Percentiles rank a stretch among this genome's conserved stretches.
These are phyloP conservation scores for Chondrosia reniformis DNA, from an alignment of 37 sponge, comb jelly and placozoan genomes.

Conservation along the genomic window DNA sequence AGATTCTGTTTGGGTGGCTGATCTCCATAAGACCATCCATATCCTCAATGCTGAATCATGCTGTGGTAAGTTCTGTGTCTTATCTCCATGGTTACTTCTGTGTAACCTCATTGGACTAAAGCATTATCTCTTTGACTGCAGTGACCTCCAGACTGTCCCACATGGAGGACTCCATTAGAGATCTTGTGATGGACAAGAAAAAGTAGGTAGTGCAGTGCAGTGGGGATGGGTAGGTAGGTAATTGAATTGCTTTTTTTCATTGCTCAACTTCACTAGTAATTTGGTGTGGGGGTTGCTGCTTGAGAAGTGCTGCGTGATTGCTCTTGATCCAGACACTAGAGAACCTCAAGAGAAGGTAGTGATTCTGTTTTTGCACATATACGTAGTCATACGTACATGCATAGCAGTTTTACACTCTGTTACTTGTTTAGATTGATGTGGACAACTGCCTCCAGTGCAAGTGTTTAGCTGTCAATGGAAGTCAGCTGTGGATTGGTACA, in stretches of 20 bases:
- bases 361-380: neutral
- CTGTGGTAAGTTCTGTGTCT: slow-evolving; percentile 41
- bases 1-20: slow-evolving; percentile 71
- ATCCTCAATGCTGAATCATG: slow-evolving; percentile 70
- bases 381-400: neutral
- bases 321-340: slow-evolving; percentile 63
- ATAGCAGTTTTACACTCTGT: neutral
- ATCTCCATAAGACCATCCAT: slow-evolving; percentile 63
- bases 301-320: slow-evolving; percentile 48
- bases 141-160: slow-evolving; percentile 62
- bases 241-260: too few relatives aligned
- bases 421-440: neutral
- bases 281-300: slow-evolving; percentile 67
- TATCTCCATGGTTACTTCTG: neutral
- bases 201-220: slow-evolving; percentile 6
- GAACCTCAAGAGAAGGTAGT: slow-evolving; percentile 40
- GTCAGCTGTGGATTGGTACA: slow-evolving; percentile 32
- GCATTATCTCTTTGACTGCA: slow-evolving; percentile 1
- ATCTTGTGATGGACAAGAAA: slow-evolving; percentile 34
- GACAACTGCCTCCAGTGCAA: slow-evolving; percentile 1
- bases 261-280: slow-evolving; percentile 12
- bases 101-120: neutral
- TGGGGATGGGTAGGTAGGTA: too few relatives aligned
- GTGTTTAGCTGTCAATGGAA: neutral
- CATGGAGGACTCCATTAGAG: slow-evolving; percentile 59